Evolutionary conservation across 1,140 invertebrate genomes (phyloP), one percentile per base, ranked within the genome.

Genomic region (Drosophila neocordata): DNA sequence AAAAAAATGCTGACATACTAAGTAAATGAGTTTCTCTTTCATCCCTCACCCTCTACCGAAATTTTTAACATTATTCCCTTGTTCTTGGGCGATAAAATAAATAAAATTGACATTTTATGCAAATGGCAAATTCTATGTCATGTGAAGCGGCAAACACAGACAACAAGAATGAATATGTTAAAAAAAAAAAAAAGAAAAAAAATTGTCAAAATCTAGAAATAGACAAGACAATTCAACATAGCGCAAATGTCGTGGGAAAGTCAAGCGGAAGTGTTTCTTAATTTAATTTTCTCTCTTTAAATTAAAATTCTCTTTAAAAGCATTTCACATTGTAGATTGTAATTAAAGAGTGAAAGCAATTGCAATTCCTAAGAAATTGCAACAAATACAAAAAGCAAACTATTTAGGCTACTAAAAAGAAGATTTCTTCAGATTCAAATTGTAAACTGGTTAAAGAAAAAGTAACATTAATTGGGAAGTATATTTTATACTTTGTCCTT

Each of bases 81-180:
- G 57, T 79, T 77, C 63, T 63, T 34, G 58, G 55, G 59, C 83
- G 80, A 88, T 87, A 87, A 87, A 87, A 87, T 82, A 87, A 83
- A 87, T 88, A 88, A 87, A 87, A 87, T 88, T 73, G 83, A 62
- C 81, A 88, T 73, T 87, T 87, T 87, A 87, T 87, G 83, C 83
- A 88, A 87, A 87, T 87, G 53, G 35, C 64, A 51, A 35, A 65
- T 58, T 55, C 63, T 31, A 48, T 56, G 37, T 51, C 41, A 67
- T 73, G 71, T 66, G 69, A 48, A 67, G 37, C 70, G 51, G 52
- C 71, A 62, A 52, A 38, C 37, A 20, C 66, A 59, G 55, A 65
- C 68, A 62, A 53, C 53, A 53, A 66, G 57, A 87, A 78, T 85
- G 79, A 84, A 84, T 85, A 84, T 84, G 82, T 76, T 74, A 31